These are phyloP conservation scores for Syrista parreyssii DNA, from an alignment of 2,888 invertebrate genomes.

Conservation along the genomic window DNA sequence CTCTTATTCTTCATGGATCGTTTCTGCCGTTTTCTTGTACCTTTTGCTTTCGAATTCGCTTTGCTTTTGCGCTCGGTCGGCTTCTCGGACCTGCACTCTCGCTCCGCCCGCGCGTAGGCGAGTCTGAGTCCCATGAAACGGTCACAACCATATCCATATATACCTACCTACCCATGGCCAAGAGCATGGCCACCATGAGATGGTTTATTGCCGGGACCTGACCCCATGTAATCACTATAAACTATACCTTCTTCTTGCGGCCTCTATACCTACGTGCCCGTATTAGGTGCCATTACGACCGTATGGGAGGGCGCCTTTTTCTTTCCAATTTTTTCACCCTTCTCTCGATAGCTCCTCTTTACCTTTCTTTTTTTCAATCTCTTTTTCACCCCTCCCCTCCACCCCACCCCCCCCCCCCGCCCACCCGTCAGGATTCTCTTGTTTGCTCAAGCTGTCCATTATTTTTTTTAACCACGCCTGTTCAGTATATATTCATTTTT, in stretches of 20 bases:
- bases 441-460: conserved; percentile 6
- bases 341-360: conserved; percentile 20
- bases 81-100: conserved; percentile 19
- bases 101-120: conserved; percentile 61
- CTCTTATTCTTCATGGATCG: conserved; percentile 44
- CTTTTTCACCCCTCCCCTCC: not conserved
- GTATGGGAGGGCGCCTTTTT: conserved; percentile 41
- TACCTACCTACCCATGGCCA: not conserved
- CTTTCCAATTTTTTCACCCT: conserved; percentile 23
- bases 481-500: not conserved
- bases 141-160: conserved; percentile 26
- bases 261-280: conserved; percentile 51
- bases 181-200: conserved; percentile 52
- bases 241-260: conserved; percentile 61
- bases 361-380: not conserved
- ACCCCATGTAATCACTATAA: conserved; percentile 66
- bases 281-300: conserved; percentile 62
- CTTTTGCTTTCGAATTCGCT: conserved; percentile 61
- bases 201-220: conserved; percentile 65
- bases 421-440: not conserved
- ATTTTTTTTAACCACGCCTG: not conserved
- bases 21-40: conserved; percentile 41
- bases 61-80: conserved; percentile 46
- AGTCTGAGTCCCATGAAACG: conserved; percentile 42
- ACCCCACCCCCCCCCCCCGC: too few relatives aligned